Percentiles rank a stretch among this genome's conserved stretches.
Evolutionary conservation across 1,140 invertebrate species (phyloP).

Genomic region (Drosophila mojavensis): DNA sequence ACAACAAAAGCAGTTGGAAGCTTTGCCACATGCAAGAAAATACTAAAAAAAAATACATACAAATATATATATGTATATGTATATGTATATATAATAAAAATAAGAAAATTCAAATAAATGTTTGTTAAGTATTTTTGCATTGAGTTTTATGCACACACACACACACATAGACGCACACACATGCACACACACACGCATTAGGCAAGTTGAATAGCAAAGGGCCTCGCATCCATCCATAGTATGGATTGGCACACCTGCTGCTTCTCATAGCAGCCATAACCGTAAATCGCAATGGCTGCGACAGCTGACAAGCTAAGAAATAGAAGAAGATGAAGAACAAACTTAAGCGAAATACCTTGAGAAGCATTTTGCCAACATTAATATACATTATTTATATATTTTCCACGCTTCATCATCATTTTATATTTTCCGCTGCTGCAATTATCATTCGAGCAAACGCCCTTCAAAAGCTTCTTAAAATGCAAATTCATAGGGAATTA

Average conservation of each 20-base stretch:
- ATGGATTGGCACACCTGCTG: slow-evolving; percentile 66
- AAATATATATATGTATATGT: slow-evolving; percentile 20
- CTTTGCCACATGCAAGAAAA: slow-evolving; percentile 42
- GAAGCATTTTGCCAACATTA: slow-evolving; percentile 12
- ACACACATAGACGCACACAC: slow-evolving; percentile 23
- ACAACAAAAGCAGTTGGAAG: slow-evolving; percentile 55
- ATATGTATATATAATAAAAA: slow-evolving; percentile 15
- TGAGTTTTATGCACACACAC: slow-evolving; percentile 62
- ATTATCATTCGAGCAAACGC: slow-evolving; percentile 4
- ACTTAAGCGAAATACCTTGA: slow-evolving; percentile 6
- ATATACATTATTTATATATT: slow-evolving; percentile 10
- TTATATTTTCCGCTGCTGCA: background rate
- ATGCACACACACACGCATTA: slow-evolving; percentile 43
- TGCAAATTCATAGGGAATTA: background rate
- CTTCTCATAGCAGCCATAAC: slow-evolving; percentile 57
- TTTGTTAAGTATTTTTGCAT: slow-evolving; percentile 82
- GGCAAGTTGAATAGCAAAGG: slow-evolving; percentile 52
- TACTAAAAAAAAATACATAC: slow-evolving; percentile 25
- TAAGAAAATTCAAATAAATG: slow-evolving; percentile 77
- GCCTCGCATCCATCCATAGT: slow-evolving; percentile 34
- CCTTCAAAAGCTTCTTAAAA: background rate
- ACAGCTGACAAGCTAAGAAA: slow-evolving; percentile 33
- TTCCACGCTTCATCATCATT: slow-evolving; percentile 4
- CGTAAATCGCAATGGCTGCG: slow-evolving; percentile 42
- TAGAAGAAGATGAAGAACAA: slow-evolving; percentile 14